Conservation (phyloP, 2,113 vertebrate species). For the Cervus canadensis region DNA sequence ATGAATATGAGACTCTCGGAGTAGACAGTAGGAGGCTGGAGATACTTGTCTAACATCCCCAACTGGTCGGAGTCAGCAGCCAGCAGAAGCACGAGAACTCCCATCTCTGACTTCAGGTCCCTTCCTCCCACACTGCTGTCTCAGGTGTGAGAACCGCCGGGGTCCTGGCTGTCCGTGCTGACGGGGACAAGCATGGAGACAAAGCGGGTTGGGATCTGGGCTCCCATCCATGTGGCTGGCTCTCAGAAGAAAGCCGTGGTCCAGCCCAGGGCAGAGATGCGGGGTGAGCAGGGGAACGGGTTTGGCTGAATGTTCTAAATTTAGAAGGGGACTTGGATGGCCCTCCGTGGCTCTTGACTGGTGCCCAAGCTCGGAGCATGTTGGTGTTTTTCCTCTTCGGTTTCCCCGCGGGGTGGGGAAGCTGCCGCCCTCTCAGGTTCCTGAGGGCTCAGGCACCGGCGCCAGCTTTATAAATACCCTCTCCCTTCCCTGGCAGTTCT, state of each 20-base stretch:
- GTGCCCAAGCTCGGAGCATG: constrained; percentile 13
- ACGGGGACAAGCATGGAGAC: neutral
- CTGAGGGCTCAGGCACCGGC: neutral
- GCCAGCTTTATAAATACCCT: constrained; percentile 66
- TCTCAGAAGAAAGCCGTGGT: neutral
- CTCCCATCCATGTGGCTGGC: neutral
- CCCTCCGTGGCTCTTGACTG: constrained; percentile 24
- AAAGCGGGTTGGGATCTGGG: neutral
- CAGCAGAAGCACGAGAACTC: neutral
- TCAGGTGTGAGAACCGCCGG: neutral
- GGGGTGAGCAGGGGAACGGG: constrained; percentile 9
- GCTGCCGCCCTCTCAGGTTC: constrained; percentile 54
- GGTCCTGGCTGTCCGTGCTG: neutral
- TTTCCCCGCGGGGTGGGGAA: constrained; percentile 32
- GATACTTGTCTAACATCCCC: neutral
- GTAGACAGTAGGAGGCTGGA: neutral
- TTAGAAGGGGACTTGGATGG: constrained; percentile 60
- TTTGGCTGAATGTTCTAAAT: constrained; percentile 63
- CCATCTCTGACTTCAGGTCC: neutral
- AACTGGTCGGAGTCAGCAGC: neutral
- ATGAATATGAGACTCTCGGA: neutral
- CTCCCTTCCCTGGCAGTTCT: neutral
- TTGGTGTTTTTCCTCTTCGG: constrained; percentile 63
- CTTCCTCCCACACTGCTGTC: accelerated
- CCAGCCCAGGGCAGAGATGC: neutral